These are phyloP conservation scores for Ichneumoninae sp. DNA, from an alignment of 2,888 invertebrate species.

Conservation along the genomic window DNA sequence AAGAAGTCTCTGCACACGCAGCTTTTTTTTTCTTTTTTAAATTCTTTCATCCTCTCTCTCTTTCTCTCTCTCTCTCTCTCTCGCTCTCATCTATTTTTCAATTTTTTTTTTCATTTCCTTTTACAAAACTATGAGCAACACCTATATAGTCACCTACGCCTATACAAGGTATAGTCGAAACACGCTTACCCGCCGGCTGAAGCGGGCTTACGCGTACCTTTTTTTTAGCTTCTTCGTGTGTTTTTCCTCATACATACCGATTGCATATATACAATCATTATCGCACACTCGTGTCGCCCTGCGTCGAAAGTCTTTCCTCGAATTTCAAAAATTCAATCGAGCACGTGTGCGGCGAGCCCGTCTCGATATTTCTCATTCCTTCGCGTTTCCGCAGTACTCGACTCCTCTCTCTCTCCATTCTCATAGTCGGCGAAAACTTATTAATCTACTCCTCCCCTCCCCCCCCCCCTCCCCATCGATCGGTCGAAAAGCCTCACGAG, in stretches of 20 bases:
- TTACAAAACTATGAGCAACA: constrained; percentile 66
- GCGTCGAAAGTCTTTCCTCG: background rate
- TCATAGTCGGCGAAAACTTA: constrained; percentile 13
- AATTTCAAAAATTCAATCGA: background rate
- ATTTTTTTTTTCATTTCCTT: constrained; percentile 35
- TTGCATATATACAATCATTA: constrained; percentile 30
- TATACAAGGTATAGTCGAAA: constrained; percentile 36
- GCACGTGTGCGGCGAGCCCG: background rate
- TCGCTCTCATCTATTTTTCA: background rate
- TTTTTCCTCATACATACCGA: constrained; percentile 17
- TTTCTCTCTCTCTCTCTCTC: background rate
- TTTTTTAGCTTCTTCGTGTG: constrained; percentile 16
- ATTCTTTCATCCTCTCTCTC: constrained; percentile 7
- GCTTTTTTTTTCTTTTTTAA: constrained; percentile 18
- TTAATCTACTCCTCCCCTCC: background rate
- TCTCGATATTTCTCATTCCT: background rate
- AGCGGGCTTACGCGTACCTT: constrained; percentile 43
- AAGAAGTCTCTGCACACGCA: constrained; percentile 23
- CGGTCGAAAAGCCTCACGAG: constrained; percentile 4
- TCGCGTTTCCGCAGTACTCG: background rate
- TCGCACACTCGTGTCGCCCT: background rate
- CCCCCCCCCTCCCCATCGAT: constrained; percentile 2
- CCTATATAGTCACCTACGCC: constrained; percentile 39
- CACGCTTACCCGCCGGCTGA: constrained; percentile 57
- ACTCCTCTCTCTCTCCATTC: constrained; percentile 6